phyloP scores from a whole-genome alignment of 2,113 vertebrate species.

The Morphnarchus princeps region DNA sequence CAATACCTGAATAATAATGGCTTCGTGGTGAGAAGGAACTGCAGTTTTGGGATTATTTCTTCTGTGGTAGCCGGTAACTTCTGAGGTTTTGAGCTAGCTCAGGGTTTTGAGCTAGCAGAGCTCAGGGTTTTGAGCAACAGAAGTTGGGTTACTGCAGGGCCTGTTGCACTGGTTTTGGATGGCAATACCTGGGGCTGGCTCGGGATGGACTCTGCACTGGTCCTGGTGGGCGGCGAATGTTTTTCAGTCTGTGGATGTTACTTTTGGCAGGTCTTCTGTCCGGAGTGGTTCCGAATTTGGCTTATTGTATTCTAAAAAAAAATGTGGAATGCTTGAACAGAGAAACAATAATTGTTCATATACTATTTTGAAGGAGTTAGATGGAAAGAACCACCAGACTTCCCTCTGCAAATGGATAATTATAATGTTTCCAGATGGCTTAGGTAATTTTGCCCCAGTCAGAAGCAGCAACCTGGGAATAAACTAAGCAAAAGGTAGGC shows the following conservation, averaged over 20 bases:
- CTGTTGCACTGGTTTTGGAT: not conserved
- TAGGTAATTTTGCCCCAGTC: not conserved
- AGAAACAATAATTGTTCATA: not conserved
- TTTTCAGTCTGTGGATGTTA: not conserved
- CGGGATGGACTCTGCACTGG: not conserved
- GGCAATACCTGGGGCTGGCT: not conserved
- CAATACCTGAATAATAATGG: not conserved
- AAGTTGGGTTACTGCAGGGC: not conserved
- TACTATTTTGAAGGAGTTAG: not conserved
- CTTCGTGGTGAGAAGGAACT: not conserved
- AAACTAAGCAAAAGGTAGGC: not conserved
- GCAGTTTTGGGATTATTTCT: not conserved
- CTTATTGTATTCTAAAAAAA: not conserved
- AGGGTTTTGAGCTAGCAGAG: not conserved
- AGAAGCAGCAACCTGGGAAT: not conserved
- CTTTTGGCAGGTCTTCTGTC: not conserved
- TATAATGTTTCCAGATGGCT: not conserved
- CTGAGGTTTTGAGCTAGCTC: not conserved
- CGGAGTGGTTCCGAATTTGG: not conserved
- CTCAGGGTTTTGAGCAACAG: not conserved
- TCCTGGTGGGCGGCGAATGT: fast-evolving
- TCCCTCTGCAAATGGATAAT: not conserved
- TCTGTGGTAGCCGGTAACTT: not conserved
- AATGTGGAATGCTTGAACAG: not conserved
- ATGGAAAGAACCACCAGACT: not conserved